Evolutionary conservation across 2,797 vertebrate species (phyloP), one percentile per base, ranked within the genome.

Genomic region (Enteromius argenteus): DNA sequence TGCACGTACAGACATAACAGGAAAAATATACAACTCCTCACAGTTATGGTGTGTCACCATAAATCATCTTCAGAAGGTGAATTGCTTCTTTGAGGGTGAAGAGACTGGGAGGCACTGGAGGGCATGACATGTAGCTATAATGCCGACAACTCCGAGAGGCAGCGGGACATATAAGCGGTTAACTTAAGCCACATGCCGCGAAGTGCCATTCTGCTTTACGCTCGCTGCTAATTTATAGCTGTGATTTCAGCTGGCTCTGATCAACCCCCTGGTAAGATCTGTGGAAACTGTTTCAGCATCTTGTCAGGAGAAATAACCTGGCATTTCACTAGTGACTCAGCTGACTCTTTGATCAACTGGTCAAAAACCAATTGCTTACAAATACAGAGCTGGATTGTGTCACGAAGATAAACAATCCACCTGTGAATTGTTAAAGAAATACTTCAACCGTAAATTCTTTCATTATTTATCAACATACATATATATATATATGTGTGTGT

Each of bases 241-340:
- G 88, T 51, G 72, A 90, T 90, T 92, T 93, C 93, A 94, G 93
- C 94, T 94, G 93, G 86, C 92, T 91, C 87, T 91, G 88, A 94
- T 95, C 92, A 94, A 79, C 85, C 84, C 73, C 90, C 89, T 62
- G 84, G 72, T 91, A 84, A 84, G 90, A 93, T 91, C 91, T 92
- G 86, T 91, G 89, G 90, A 93, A 93, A 90, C 89, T 87, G 91
- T 92, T 94, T 92, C 91, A 90, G 91, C 92, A 93, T 90, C 91
- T 92, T 91, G 93, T 95, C 94, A 92, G 86, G 51, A 69, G 85
- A 86, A 84, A 93, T 94, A 92, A 94, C 89, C 84, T 80, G 53
- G 15, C 58, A 30, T 87, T 92, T 91, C 86, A 89, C 88, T 87
- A 92, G 86, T 44, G 79, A 91, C 87, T 88, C 90, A 91, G 90